Evolutionary conservation across 1,140 invertebrate species (phyloP), one percentile per base, ranked within the genome.

Genomic region (Phenacoccus solenopsis): DNA sequence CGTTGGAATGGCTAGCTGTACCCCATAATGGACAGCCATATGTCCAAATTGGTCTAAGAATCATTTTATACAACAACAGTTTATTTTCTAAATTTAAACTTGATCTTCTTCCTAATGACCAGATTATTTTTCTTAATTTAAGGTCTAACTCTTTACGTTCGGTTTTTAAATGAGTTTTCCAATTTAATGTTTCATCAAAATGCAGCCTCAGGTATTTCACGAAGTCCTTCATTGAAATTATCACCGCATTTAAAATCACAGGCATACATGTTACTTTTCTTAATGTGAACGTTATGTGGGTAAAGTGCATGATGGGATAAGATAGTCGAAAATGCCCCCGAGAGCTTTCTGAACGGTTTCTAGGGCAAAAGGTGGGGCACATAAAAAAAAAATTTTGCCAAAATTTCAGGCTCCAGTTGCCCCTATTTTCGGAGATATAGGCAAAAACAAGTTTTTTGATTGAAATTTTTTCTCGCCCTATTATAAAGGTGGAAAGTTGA

Each of bases 1-100:
- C 70, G 38, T 75, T 76, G n/a, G 73, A 74, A 22, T 76, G 73
- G 28, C 70, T 73, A 12, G 77, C 74, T 24, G 70, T 72, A 27
- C 75, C 75, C 76, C 74, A 78, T 16, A 78, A 57, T 71, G 76
- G 72, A 10, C 76, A 74, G 10, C 75, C 76, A 71, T 78, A 76
- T 10, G 69, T 74, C 75, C 76, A 78, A 4, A 77, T 71, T n/a
- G 77, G 76, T 67, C 75, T 74, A 12, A 77, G 70, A 1, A 77
- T 73, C 1, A 30, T 22, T 49, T 77, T 75, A 68, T 78, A 76
- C 1, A 78, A 30, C 16, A 75, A 59, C 1, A 78, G 12, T 74
- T 78, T 77, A 70, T 76, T 76, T 28, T n/a, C n/a, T n/a, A n/a
- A n/a, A n/a, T n/a, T n/a, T n/a, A n/a, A n/a, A n/a, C 71, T 35